phyloP scores from a whole-genome alignment of 1,140 invertebrate species.

The Zaprionus capensis region DNA sequence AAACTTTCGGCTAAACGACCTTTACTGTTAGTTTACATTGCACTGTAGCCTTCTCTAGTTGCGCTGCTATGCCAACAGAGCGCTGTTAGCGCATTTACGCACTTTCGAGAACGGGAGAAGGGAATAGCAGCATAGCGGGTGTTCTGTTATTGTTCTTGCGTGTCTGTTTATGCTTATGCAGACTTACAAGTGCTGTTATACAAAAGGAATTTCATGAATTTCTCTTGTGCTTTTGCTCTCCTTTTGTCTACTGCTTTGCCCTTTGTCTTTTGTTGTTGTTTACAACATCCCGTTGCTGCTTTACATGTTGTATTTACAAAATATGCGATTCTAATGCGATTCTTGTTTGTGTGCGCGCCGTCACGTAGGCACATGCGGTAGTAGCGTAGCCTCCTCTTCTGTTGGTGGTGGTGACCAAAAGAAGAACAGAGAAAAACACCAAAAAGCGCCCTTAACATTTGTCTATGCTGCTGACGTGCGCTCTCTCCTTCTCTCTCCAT shows the following conservation, averaged over 20 bases:
- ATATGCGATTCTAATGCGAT: conserved; percentile 48
- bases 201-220: conserved; percentile 12
- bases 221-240: neutral
- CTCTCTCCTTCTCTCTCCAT: neutral
- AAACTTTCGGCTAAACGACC: conserved; percentile 24
- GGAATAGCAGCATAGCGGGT: conserved; percentile 11
- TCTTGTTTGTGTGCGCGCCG: conserved; percentile 57
- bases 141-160: neutral
- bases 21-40: conserved; percentile 43
- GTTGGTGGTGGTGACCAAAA: conserved; percentile 9
- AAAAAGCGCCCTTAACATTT: conserved; percentile 48
- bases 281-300: conserved; percentile 18
- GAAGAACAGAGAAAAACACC: neutral
- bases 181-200: conserved; percentile 28
- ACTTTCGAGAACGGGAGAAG: conserved; percentile 11
- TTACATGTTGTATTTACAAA: conserved; percentile 38
- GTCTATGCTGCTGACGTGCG: conserved; percentile 21
- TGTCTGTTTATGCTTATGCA: conserved; percentile 9
- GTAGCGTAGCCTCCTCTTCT: neutral
- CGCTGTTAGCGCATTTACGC: conserved; percentile 2
- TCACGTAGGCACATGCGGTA: conserved; percentile 59
- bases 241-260: too few species aligned
- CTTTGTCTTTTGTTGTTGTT: conserved; percentile 15
- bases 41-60: neutral
- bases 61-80: conserved; percentile 4